phyloP scores from a whole-genome alignment of 2,113 vertebrate genomes.

The Saguinus imperator region DNA sequence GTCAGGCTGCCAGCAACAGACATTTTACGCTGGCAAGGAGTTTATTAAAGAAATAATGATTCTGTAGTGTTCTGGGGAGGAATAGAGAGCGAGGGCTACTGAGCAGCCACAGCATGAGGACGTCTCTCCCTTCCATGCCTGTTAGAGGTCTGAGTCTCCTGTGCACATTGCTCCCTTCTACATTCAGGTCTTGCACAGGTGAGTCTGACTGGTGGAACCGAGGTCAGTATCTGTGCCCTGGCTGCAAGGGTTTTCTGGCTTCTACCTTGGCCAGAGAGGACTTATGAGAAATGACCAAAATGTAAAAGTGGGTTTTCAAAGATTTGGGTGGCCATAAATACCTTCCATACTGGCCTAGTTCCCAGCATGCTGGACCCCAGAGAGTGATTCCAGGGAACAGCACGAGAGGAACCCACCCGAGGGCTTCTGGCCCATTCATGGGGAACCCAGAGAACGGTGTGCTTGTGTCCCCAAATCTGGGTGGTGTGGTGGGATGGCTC shows the following conservation, averaged over 20 bases:
- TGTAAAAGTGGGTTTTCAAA: not conserved
- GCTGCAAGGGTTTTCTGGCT: conserved; percentile 12
- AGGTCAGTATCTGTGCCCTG: not conserved
- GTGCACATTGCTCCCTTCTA: not conserved
- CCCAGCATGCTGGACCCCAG: not conserved
- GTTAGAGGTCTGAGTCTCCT: not conserved
- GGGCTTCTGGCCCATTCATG: not conserved
- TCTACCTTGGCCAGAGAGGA: not conserved
- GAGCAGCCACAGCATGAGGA: not conserved
- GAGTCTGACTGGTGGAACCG: not conserved
- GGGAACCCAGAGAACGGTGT: not conserved
- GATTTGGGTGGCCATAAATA: not conserved
- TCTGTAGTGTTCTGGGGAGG: not conserved
- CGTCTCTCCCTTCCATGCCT: not conserved
- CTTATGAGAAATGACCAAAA: not conserved
- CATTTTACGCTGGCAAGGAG: not conserved
- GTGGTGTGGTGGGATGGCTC: not conserved
- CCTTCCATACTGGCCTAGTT: not conserved
- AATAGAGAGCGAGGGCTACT: not conserved
- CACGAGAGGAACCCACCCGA: not conserved
- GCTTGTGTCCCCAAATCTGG: not conserved
- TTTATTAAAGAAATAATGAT: not conserved
- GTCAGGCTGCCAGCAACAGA: not conserved
- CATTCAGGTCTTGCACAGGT: not conserved
- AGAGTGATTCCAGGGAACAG: not conserved